A percentile compares a stretch with the other conserved stretches of the same genome.
Conservation (phyloP, 1,140 invertebrate species). For the Drosophila equinoxialis region DNA sequence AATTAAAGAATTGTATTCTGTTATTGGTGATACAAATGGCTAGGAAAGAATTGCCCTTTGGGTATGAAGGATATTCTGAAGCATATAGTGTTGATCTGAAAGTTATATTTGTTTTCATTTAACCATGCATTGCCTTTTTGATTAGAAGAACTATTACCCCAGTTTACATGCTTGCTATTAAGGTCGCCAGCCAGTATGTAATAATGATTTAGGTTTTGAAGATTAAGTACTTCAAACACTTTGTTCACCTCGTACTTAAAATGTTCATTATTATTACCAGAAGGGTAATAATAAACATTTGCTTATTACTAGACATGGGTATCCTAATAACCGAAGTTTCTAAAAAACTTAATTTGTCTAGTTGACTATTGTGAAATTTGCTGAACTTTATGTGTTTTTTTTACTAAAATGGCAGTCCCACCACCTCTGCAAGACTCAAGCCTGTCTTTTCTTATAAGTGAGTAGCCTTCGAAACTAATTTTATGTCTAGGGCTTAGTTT, state of each 20-base stretch:
- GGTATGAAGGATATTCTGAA: no score
- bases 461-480: no score
- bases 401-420: no score
- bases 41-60: no score
- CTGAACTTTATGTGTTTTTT: no score
- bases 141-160: background rate
- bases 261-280: background rate
- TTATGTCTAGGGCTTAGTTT: no score
- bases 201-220: background rate
- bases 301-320: background rate
- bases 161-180: background rate
- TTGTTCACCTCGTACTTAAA: background rate
- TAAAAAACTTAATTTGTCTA: background rate
- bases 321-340: background rate
- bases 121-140: background rate
- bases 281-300: background rate
- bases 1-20: no score
- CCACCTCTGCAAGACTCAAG: background rate
- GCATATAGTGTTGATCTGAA: no score
- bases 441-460: no score
- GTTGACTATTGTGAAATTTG: no score
- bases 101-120: background rate
- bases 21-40: no score
- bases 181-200: background rate
- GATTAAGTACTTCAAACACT: background rate